A percentile compares a stretch with the other conserved stretches of the same genome.
phyloP scores from a whole-genome alignment of 37 sponge, comb jelly and placozoan genomes.

The Spongilla lacustris region DNA sequence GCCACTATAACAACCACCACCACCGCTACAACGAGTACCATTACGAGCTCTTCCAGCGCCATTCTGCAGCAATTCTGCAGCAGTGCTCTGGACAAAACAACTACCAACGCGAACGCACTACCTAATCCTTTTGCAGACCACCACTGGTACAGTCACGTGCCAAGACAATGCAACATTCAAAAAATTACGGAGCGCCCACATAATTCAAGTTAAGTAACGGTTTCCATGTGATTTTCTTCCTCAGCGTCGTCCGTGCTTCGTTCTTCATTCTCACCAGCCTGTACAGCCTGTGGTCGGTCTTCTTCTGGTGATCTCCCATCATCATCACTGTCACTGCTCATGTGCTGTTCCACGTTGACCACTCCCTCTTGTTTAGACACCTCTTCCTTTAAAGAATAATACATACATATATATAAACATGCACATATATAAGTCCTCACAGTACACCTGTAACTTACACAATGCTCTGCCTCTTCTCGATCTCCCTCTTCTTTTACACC shows the following conservation, averaged over 20 bases:
- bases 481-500: no score
- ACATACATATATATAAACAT: no score
- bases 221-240: background rate
- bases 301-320: background rate
- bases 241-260: background rate
- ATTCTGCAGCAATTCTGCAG: slow-evolving; percentile 1
- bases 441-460: background rate
- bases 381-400: background rate
- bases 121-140: background rate
- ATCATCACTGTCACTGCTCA: background rate
- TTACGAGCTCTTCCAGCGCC: background rate
- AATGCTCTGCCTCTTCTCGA: background rate
- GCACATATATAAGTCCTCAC: background rate
- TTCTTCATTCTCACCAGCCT: no score
- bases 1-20: slow-evolving; percentile 2
- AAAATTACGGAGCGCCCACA: background rate
- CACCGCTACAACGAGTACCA: background rate
- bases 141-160: background rate
- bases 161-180: background rate
- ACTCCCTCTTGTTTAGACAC: background rate
- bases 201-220: background rate
- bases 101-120: no score
- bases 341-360: background rate
- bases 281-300: no score
- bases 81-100: background rate